phyloP scores from a whole-genome alignment of 1,140 invertebrate species.

The Drosophila simulans region DNA sequence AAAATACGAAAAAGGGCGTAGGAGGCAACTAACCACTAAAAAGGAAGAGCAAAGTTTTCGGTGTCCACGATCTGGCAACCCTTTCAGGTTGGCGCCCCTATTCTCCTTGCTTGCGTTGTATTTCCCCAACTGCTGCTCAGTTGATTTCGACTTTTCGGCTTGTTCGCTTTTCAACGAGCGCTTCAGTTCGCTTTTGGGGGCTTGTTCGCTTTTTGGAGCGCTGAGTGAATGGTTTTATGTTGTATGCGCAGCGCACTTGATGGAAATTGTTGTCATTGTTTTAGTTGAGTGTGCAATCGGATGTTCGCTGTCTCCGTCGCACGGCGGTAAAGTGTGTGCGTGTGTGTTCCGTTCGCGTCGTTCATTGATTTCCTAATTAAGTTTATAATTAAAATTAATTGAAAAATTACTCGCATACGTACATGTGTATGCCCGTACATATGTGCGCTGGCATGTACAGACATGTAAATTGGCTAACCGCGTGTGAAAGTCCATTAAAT shows the following conservation, averaged over 20 bases:
- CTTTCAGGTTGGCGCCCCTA: conserved; percentile 12
- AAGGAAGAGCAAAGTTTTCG: neutral
- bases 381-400: conserved; percentile 85
- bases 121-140: conserved; percentile 17
- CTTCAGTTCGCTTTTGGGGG: conserved; percentile 35
- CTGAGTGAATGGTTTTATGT: conserved; percentile 46
- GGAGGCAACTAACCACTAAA: no score
- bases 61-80: conserved; percentile 5
- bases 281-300: conserved; percentile 48
- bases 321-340: conserved; percentile 52
- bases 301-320: conserved; percentile 40
- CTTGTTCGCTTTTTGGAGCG: conserved; percentile 18
- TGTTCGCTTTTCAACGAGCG: conserved; percentile 17
- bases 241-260: conserved; percentile 71
- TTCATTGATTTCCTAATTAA: conserved; percentile 85
- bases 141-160: conserved; percentile 27
- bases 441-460: conserved; percentile 15
- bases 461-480: conserved; percentile 62
- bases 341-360: conserved; percentile 65
- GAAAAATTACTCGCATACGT: conserved; percentile 82
- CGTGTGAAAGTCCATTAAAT: conserved; percentile 58
- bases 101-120: conserved; percentile 16
- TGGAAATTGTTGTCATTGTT: conserved; percentile 67
- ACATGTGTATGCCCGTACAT: conserved; percentile 50
- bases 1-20: no score